Base-by-base conservation (phyloP, 2,888 invertebrate species). In the Homarus gammarus region DNA sequence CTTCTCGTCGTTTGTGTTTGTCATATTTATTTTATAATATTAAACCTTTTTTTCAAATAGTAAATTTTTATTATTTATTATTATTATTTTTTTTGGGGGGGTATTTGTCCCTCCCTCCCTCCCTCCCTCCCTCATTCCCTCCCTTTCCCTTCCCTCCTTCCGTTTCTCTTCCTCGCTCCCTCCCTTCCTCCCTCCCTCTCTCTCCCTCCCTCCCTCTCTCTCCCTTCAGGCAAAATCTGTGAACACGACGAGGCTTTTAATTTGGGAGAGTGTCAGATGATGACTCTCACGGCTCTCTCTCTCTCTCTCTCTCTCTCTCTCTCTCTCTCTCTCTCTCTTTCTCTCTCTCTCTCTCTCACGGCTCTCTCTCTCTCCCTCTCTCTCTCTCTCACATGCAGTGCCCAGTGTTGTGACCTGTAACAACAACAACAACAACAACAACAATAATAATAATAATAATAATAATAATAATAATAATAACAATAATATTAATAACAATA, bases 211-310 rank as follows among this genome's bases (percentile, higher is more conserved):
- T 83, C 72, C 49, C 33, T 27, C 10, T 70, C 15, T 31, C 73
- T 51, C 61, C 33, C 61, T 33, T 56, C 49, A 49, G 49, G 49
- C 49, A 49, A 27, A 78, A 78, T 49, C 40, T 78, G 49, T 78
- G 56, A 78, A 56, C 49, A 78, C 36, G 79, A 79, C 31, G 61
- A 79, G 56, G 61, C 38, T 79, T 56, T 79, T 79, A 61, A 36
- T 79, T 79, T 61, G 61, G 22, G 49, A 56, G 49, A 78, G 51
- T 36, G 56, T 51, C 79, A 36, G 15, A 27, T 33, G 33, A 64
- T 36, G 40, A 12, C 81, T 81, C 38, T 27, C 40, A 81, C 38
- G 68, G 38, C 36, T 10, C 22, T n/a, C n/a, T n/a, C 36, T 44
- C 6, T 5, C 12, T 8, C 6, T 44, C 44, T 12, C 44, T 44